phyloP scores from a whole-genome alignment of 2,113 vertebrate genomes.

The Barnardius zonarius region DNA sequence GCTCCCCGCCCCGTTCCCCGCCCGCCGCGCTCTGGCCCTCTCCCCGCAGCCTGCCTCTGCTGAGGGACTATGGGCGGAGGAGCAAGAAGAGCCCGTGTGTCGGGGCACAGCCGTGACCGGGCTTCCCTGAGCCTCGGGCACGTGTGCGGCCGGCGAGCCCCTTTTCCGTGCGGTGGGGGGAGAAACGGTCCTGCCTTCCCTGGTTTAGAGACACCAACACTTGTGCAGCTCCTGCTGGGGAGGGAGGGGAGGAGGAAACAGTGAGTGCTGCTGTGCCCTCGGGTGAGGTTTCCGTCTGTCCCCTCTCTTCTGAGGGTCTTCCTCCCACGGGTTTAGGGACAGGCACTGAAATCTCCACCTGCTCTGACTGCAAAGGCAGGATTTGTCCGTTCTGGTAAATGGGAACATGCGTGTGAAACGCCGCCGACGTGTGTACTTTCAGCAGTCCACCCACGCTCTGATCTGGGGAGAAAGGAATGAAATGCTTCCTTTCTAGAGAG shows the following conservation, averaged over 20 bases:
- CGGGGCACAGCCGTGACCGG: neutral
- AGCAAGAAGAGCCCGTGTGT: neutral
- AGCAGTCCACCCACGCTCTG: neutral
- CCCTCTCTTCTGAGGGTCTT: neutral
- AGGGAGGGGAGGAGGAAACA: fast-evolving
- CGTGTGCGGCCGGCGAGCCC: neutral
- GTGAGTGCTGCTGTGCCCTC: fast-evolving
- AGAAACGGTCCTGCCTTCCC: no score
- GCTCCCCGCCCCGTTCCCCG: no score
- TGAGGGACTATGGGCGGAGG: neutral
- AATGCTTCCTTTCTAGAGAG: neutral
- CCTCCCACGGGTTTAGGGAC: neutral
- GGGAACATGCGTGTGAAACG: neutral
- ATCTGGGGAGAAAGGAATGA: neutral
- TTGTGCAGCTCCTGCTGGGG: neutral
- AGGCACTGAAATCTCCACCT: neutral
- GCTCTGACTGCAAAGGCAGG: neutral
- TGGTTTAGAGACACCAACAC: fast-evolving
- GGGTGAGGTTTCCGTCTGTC: neutral
- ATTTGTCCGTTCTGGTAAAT: neutral
- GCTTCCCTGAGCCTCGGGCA: neutral
- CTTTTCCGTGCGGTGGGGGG: fast-evolving
- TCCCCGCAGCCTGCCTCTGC: neutral
- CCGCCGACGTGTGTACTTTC: neutral
- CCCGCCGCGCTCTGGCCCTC: neutral